phyloP scores from a whole-genome alignment of 2,113 vertebrate genomes.

The Notarius lentiginosus region DNA sequence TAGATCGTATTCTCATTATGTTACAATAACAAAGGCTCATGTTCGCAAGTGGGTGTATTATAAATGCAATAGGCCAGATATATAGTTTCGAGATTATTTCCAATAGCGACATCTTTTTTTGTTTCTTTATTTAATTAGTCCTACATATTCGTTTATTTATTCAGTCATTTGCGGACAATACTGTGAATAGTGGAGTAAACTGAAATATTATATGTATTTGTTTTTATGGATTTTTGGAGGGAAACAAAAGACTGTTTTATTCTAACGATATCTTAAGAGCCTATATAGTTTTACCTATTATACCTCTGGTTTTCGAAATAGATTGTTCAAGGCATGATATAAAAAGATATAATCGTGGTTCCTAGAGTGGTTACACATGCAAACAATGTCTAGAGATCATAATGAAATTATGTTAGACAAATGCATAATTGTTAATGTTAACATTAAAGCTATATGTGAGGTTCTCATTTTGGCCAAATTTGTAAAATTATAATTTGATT shows the following conservation, averaged over 20 bases:
- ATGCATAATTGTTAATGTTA: neutral
- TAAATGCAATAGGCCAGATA: neutral
- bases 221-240: no score
- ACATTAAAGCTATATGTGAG: neutral
- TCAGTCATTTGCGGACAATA: neutral
- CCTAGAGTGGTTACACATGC: neutral
- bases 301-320: neutral
- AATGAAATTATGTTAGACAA: neutral
- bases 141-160: neutral
- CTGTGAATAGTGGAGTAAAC: neutral
- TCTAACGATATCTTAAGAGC: neutral
- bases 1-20: neutral
- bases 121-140: neutral
- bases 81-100: neutral
- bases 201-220: neutral
- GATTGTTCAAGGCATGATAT: neutral
- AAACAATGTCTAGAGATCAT: neutral
- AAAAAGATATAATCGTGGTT: neutral
- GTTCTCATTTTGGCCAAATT: neutral
- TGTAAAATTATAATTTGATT: neutral
- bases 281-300: neutral
- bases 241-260: neutral
- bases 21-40: neutral
- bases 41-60: neutral
- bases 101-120: neutral